These are phyloP conservation scores for Mus spretus DNA, from an alignment of 2,797 vertebrate species.

Conservation along the genomic window DNA sequence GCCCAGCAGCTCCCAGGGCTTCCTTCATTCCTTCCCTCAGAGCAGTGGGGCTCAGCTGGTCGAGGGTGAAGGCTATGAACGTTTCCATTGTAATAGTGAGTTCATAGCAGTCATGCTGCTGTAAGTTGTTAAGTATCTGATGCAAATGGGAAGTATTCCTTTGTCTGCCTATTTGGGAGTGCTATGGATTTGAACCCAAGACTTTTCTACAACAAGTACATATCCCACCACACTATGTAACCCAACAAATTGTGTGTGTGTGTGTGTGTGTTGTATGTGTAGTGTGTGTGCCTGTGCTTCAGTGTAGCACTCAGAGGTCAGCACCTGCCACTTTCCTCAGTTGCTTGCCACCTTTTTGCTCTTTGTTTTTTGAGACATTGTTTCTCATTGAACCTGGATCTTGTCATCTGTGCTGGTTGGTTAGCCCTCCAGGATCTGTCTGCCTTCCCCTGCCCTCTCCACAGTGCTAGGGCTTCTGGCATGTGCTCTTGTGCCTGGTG, in stretches of 20 bases:
- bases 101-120: background rate
- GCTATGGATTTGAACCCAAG: background rate
- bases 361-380: background rate
- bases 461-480: background rate
- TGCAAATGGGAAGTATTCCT: background rate
- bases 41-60: background rate
- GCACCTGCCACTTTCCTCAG: background rate
- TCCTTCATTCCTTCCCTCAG: background rate
- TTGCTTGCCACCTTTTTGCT: background rate
- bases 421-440: background rate
- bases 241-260: background rate
- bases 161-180: background rate
- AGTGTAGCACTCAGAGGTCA: background rate
- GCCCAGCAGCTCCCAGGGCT: background rate
- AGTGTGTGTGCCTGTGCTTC: background rate
- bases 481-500: background rate
- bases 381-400: background rate
- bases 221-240: background rate
- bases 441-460: background rate
- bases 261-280: background rate
- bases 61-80: background rate
- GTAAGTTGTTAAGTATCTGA: constrained; percentile 26
- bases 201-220: background rate
- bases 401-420: background rate
- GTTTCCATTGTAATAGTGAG: background rate